A percentile compares a stretch with the other conserved stretches of the same genome.
phyloP scores from a whole-genome alignment of 2,113 vertebrate species.

The Donacobius atricapilla region DNA sequence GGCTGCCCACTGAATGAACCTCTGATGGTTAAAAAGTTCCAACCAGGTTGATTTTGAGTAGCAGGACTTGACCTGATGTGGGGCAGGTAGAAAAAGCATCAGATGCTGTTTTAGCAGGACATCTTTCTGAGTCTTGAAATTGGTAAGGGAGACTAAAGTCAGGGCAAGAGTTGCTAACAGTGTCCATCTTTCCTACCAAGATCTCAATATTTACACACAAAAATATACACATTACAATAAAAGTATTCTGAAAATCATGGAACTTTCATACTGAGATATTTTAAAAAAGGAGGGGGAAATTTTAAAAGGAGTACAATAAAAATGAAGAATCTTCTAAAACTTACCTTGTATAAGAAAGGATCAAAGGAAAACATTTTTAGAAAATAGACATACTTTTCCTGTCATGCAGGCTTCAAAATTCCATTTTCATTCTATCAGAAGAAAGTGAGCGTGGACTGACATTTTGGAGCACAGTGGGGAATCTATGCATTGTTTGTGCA shows the following conservation, averaged over 20 bases:
- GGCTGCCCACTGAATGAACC: not conserved
- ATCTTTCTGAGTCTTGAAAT: not conserved
- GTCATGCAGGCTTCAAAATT: not conserved
- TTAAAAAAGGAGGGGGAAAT: not conserved
- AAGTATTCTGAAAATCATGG: not conserved
- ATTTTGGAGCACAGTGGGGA: not conserved
- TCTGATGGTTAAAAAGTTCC: not conserved
- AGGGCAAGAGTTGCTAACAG: not conserved
- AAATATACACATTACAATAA: not conserved
- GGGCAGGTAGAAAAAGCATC: not conserved
- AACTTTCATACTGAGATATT: not conserved
- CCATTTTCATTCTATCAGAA: not conserved
- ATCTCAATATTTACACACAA: not conserved
- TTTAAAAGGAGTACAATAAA: not conserved
- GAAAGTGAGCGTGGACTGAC: not conserved
- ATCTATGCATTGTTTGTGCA: not conserved
- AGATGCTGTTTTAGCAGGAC: not conserved
- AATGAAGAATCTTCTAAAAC: not conserved
- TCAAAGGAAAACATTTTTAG: not conserved
- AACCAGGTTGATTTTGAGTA: not conserved
- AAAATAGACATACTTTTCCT: not conserved
- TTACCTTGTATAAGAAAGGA: not conserved
- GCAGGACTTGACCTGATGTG: not conserved
- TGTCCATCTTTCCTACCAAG: not conserved
- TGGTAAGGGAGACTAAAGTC: not conserved